Evolutionary conservation across 2,888 invertebrate species (phyloP).

Genomic region (Antitype chi): DNA sequence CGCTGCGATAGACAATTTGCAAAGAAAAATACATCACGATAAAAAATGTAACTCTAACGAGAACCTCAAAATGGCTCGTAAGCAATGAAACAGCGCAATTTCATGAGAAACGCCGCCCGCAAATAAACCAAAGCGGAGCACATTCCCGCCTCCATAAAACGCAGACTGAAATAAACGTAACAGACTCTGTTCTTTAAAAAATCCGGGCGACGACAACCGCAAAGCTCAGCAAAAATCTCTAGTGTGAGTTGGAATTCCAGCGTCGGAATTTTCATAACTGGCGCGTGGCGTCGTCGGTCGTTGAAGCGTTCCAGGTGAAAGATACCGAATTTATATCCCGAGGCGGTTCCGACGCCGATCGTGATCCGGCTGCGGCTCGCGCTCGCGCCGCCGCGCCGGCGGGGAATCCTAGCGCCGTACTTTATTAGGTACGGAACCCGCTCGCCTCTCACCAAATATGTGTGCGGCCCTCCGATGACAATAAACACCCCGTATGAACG

Average conservation of each 20-base stretch:
- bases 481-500: constrained; percentile 79
- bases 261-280: constrained; percentile 90
- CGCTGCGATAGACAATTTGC: constrained; percentile 79
- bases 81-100: constrained; percentile 90
- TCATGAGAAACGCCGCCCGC: constrained; percentile 88
- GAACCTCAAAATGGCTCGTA: constrained; percentile 87
- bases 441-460: constrained; percentile 77
- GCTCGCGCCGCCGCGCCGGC: constrained; percentile 65
- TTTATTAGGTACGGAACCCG: constrained; percentile 80
- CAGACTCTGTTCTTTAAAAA: constrained; percentile 88
- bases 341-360: constrained; percentile 77
- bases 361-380: constrained; percentile 72
- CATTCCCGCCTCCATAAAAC: constrained; percentile 89
- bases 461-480: constrained; percentile 78
- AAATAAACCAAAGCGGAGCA: constrained; percentile 89
- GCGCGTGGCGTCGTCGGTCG: constrained; percentile 78
- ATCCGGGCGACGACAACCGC: constrained; percentile 86
- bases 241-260: constrained; percentile 87
- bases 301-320: constrained; percentile 83
- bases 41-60: constrained; percentile 86
- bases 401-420: constrained; percentile 75
- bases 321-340: constrained; percentile 84
- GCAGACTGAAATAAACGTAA: constrained; percentile 88
- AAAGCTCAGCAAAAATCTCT: constrained; percentile 88
- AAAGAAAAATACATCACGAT: constrained; percentile 83